phyloP scores from a whole-genome alignment of 2,888 invertebrate species.

The Glyphotaelius pellucidus region DNA sequence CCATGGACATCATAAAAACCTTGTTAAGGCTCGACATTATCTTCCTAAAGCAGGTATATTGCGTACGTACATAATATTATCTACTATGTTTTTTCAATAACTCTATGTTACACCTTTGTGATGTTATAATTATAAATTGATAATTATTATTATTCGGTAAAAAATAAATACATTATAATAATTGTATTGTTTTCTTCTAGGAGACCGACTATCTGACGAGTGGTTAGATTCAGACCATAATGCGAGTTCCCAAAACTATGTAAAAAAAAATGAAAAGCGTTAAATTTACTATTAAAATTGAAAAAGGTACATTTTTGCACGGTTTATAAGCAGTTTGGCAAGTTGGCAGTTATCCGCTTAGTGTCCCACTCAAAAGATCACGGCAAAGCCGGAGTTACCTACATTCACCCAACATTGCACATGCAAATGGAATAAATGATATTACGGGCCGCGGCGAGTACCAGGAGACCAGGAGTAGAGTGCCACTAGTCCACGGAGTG shows the following conservation, averaged over 20 bases:
- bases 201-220: too few species aligned
- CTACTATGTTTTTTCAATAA: too few species aligned
- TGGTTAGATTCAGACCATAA: background rate
- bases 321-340: background rate
- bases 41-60: too few species aligned
- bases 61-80: too few species aligned
- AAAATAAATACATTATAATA: too few species aligned
- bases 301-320: background rate
- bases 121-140: too few species aligned
- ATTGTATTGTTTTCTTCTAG: too few species aligned
- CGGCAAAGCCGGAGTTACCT: background rate
- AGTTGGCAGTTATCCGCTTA: background rate
- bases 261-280: background rate
- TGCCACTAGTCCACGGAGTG: conserved; percentile 24
- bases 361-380: background rate
- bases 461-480: background rate
- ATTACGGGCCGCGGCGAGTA: conserved; percentile 6
- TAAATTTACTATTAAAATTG: background rate
- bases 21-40: too few species aligned
- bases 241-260: background rate
- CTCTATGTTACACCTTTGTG: too few species aligned
- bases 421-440: conserved; percentile 40
- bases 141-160: too few species aligned
- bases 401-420: conserved; percentile 5
- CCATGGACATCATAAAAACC: too few species aligned